Evolutionary conservation across 2,797 vertebrate species (phyloP).

Genomic region (Denticeps clupeoides): DNA sequence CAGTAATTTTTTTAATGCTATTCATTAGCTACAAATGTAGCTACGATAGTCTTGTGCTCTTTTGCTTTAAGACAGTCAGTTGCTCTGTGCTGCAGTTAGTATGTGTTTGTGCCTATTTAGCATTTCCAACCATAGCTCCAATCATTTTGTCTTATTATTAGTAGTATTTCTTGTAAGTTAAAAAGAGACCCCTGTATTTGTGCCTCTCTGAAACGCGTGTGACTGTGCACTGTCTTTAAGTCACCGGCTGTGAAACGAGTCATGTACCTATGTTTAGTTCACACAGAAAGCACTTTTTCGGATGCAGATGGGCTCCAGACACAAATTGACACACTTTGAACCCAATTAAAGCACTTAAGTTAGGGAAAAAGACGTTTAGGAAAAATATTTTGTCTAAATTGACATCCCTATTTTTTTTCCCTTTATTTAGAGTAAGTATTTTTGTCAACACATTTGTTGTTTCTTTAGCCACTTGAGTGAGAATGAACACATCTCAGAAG

Average conservation of each 20-base stretch:
- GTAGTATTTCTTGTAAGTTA: slow-evolving; percentile 6
- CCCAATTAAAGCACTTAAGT: background rate
- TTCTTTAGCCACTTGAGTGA: too few species aligned
- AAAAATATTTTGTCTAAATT: background rate
- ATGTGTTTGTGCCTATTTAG: slow-evolving; percentile 16
- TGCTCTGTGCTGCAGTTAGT: too few species aligned
- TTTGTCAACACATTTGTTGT: background rate
- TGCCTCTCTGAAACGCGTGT: slow-evolving; percentile 4
- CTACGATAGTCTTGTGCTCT: too few species aligned
- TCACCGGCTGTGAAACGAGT: background rate
- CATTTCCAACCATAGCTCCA: slow-evolving; percentile 23
- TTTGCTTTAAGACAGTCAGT: too few species aligned
- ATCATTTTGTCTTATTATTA: slow-evolving; percentile 8
- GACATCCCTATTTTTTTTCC: background rate
- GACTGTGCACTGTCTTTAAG: slow-evolving; percentile 7
- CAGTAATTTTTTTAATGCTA: background rate
- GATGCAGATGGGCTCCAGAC: background rate
- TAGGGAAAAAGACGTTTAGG: background rate
- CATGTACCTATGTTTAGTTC: background rate
- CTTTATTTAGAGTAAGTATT: background rate
- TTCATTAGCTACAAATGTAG: too few species aligned
- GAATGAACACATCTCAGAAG: too few species aligned
- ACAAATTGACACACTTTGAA: background rate
- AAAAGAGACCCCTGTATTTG: slow-evolving; percentile 7
- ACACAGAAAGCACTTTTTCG: background rate